Conservation (phyloP, 2,113 vertebrate species). For the Cyprinodon brontotheroides region DNA sequence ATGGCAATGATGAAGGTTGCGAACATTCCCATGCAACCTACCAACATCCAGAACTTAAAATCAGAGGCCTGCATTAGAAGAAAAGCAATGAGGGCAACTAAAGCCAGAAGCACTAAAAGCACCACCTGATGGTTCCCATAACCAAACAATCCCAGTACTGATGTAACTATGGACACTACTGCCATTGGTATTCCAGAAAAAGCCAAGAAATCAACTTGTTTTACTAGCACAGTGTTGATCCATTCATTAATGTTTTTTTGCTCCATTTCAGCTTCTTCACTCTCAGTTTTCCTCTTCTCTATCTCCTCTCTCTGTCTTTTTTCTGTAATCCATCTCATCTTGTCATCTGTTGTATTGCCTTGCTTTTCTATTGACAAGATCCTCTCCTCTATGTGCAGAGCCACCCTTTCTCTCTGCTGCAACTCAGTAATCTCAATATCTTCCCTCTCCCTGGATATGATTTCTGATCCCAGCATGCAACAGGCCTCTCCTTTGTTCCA, state of each 20-base stretch:
- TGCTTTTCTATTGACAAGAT: conserved; percentile 56
- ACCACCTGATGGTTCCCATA: conserved; percentile 69
- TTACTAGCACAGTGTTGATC: conserved; percentile 58
- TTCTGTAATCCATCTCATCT: conserved; percentile 29
- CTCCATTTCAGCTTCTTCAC: conserved; percentile 44
- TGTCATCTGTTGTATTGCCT: not conserved
- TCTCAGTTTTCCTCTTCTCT: conserved; percentile 47
- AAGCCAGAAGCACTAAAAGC: conserved; percentile 55
- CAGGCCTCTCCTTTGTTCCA: conserved; percentile 47
- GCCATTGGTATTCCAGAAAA: conserved; percentile 76
- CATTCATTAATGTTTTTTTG: conserved; percentile 56
- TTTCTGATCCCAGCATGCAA: not conserved
- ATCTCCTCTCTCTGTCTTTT: conserved; percentile 44
- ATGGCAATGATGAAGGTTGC: conserved; percentile 69
- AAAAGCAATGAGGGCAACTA: conserved; percentile 58
- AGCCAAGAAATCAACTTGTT: conserved; percentile 71
- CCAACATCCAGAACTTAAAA: conserved; percentile 76
- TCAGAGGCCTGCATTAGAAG: conserved; percentile 48
- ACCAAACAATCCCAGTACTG: conserved; percentile 67
- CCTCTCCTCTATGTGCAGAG: conserved; percentile 66
- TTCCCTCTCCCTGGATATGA: conserved; percentile 19
- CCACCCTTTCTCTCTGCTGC: conserved; percentile 48
- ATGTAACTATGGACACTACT: conserved; percentile 58
- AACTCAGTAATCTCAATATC: conserved; percentile 33
- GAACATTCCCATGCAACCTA: conserved; percentile 72